These are phyloP conservation scores for Poecile montanus DNA, from an alignment of 2,797 vertebrate species.

Conservation along the genomic window DNA sequence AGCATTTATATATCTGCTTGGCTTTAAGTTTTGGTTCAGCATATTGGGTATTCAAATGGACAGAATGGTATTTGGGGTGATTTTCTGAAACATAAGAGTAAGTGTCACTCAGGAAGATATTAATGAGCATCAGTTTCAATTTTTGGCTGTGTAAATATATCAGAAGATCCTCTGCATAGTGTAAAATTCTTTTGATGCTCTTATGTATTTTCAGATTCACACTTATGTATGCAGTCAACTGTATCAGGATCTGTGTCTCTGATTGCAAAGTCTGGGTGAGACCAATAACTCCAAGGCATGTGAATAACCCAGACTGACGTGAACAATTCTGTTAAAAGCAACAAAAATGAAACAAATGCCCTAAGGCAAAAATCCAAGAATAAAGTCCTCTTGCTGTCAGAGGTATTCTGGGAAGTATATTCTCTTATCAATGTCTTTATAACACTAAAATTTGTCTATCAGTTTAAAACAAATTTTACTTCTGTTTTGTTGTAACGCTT, in stretches of 20 bases:
- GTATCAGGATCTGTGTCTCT: neutral
- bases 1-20: neutral
- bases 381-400: neutral
- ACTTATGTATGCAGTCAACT: neutral
- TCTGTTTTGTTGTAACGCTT: neutral
- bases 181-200: neutral
- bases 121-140: neutral
- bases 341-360: slow-evolving; percentile 14
- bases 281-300: neutral
- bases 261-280: neutral
- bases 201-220: neutral
- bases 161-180: neutral
- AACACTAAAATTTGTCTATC: neutral
- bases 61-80: neutral
- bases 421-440: neutral
- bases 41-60: neutral
- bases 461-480: neutral
- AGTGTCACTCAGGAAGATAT: neutral
- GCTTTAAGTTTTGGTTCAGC: neutral
- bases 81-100: neutral
- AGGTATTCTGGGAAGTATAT: neutral
- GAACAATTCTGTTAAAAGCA: slow-evolving; percentile 3
- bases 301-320: neutral
- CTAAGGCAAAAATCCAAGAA: neutral
- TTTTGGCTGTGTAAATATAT: neutral